Conservation (phyloP, 1,140 invertebrate species). For the Atopsyche davidsoni region DNA sequence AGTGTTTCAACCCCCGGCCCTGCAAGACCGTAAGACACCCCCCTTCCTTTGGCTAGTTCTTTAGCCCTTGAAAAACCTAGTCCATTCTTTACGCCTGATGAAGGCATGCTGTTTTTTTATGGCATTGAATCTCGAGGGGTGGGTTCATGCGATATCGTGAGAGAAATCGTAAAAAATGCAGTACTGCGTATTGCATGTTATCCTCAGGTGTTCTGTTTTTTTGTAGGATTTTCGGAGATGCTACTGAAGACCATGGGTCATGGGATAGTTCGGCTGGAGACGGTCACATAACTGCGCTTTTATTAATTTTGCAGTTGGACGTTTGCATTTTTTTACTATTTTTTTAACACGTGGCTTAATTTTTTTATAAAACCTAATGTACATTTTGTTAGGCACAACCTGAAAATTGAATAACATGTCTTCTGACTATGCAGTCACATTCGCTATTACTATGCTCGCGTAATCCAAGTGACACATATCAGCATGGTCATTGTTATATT, state of each 20-base stretch:
- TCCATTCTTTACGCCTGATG: conserved; percentile 24
- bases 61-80: conserved; percentile 25
- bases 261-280: conserved; percentile 19
- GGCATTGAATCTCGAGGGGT: conserved; percentile 22
- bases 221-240: conserved; percentile 1
- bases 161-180: conserved; percentile 23
- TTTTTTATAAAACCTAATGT: too few species aligned
- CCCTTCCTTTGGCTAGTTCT: conserved; percentile 17
- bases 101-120: conserved; percentile 25
- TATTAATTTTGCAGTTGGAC: conserved; percentile 16
- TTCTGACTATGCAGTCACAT: too few species aligned
- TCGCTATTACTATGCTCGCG: too few species aligned
- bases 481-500: too few species aligned
- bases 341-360: too few species aligned
- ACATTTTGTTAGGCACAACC: too few species aligned
- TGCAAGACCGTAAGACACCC: neutral
- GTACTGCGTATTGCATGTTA: conserved; percentile 26
- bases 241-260: conserved; percentile 20
- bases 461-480: too few species aligned
- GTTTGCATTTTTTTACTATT: too few species aligned
- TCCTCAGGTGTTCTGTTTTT: conserved; percentile 28
- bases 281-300: conserved; percentile 18
- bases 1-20: conserved; percentile 25
- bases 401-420: too few species aligned
- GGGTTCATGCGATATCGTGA: conserved; percentile 22